A percentile compares a stretch with the other conserved stretches of the same genome.
Conservation (phyloP, 1,140 invertebrate genomes). For the Macrosteles quadrilineatus region DNA sequence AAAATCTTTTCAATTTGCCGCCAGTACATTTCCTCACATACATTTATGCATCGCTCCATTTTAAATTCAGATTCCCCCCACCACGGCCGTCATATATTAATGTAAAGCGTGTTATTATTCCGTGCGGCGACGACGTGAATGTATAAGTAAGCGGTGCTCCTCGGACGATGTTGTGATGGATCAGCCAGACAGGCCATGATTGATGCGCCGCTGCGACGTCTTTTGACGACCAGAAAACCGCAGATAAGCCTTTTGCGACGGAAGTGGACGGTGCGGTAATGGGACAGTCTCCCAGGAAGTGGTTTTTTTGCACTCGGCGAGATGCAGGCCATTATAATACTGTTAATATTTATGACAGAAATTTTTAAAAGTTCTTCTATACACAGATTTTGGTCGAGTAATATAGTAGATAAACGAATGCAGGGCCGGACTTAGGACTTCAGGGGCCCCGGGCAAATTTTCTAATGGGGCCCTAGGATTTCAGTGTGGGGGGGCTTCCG, state of each 20-base stretch:
- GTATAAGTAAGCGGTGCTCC: conserved; percentile 52
- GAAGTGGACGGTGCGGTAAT: background rate
- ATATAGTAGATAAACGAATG: no score
- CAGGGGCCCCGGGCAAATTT: no score
- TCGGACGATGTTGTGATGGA: conserved; percentile 37
- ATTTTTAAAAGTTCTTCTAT: no score
- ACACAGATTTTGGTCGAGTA: no score
- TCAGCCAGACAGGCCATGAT: conserved; percentile 37
- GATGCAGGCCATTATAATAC: no score
- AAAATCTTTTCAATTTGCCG: conserved; percentile 26
- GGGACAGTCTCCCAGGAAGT: no score
- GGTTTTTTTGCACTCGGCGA: no score
- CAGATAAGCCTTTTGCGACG: background rate
- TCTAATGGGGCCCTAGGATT: no score
- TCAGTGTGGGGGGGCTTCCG: no score
- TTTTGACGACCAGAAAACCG: conserved; percentile 33
- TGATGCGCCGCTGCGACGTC: conserved; percentile 35
- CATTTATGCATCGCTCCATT: conserved; percentile 43
- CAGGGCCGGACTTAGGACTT: no score
- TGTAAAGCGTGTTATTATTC: conserved; percentile 58
- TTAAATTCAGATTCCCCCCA: conserved; percentile 48
- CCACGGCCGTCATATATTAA: conserved; percentile 52
- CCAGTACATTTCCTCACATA: conserved; percentile 35
- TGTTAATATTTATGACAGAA: no score
- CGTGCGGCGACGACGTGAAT: conserved; percentile 55